A percentile compares a stretch with the other conserved stretches of the same genome.
phyloP scores from a whole-genome alignment of 2,113 vertebrate species.

The Hemibagrus wyckioides region DNA sequence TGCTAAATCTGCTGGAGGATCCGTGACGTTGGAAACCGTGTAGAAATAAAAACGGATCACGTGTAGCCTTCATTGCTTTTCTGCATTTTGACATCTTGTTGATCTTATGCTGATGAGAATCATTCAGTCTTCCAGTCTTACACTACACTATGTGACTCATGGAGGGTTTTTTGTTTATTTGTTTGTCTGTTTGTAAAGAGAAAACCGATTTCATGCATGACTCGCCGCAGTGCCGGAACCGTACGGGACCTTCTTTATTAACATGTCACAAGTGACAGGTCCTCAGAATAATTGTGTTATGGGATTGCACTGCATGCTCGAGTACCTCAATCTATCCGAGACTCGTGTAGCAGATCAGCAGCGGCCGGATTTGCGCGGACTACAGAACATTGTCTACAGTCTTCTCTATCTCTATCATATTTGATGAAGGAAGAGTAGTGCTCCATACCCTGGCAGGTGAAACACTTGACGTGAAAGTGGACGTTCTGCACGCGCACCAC shows the following conservation, averaged over 20 bases:
- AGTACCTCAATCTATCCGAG: not conserved
- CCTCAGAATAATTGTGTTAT: not conserved
- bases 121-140: conserved; percentile 2
- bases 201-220: conserved; percentile 48
- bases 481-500: conserved; percentile 86
- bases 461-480: conserved; percentile 88
- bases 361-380: not conserved
- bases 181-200: conserved; percentile 28
- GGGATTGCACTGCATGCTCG: not conserved
- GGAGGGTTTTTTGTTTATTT: conserved; percentile 8
- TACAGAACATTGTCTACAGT: not conserved
- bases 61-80: not conserved
- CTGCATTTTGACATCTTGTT: conserved; percentile 10
- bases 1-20: not conserved
- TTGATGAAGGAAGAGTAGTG: not conserved
- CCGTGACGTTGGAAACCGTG: not conserved
- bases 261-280: conserved; percentile 30
- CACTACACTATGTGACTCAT: conserved; percentile 23
- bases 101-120: not conserved
- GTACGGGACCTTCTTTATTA: conserved; percentile 30
- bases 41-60: not conserved
- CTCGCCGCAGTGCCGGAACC: conserved; percentile 4
- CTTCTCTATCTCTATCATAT: not conserved
- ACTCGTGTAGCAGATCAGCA: not conserved
- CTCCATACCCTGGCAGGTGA: conserved; percentile 86